Percentiles rank a stretch among this genome's conserved stretches.
Evolutionary conservation across 2,797 vertebrate genomes (phyloP).

Genomic region (Phyllotis vaccarum): DNA sequence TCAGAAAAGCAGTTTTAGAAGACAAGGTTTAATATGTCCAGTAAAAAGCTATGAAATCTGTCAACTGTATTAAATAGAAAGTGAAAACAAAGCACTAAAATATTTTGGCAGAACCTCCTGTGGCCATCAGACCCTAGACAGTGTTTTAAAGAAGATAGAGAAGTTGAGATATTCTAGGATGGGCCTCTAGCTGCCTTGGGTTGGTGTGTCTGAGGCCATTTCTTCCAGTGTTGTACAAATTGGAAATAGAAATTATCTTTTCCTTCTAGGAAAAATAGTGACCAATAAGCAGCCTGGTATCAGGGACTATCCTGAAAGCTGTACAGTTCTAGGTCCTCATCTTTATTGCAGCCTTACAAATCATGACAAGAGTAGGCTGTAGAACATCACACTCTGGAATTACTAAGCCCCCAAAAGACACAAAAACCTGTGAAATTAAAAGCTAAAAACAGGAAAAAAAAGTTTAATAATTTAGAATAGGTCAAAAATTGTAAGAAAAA

Average conservation of each 20-base stretch:
- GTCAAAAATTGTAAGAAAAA: neutral
- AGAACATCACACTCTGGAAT: neutral
- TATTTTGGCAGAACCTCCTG: rapidly evolving
- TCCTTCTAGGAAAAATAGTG: neutral
- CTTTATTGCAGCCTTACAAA: no score
- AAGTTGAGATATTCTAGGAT: neutral
- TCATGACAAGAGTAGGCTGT: neutral
- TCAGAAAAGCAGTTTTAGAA: neutral
- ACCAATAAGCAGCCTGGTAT: neutral
- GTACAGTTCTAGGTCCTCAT: neutral
- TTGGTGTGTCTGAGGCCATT: neutral
- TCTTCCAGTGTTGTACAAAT: neutral
- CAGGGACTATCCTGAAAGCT: neutral
- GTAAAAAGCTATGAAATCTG: neutral
- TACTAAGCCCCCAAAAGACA: neutral
- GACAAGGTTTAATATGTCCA: neutral
- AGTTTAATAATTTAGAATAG: neutral
- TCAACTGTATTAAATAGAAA: neutral
- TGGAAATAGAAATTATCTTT: neutral
- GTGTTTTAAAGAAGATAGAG: neutral
- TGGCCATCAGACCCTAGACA: no score
- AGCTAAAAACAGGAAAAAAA: neutral
- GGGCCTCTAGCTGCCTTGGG: no score
- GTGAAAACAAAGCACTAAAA: neutral
- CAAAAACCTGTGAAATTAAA: neutral